These are phyloP conservation scores for Nothocercus julius DNA, from an alignment of 2,113 vertebrate genomes.

Conservation along the genomic window DNA sequence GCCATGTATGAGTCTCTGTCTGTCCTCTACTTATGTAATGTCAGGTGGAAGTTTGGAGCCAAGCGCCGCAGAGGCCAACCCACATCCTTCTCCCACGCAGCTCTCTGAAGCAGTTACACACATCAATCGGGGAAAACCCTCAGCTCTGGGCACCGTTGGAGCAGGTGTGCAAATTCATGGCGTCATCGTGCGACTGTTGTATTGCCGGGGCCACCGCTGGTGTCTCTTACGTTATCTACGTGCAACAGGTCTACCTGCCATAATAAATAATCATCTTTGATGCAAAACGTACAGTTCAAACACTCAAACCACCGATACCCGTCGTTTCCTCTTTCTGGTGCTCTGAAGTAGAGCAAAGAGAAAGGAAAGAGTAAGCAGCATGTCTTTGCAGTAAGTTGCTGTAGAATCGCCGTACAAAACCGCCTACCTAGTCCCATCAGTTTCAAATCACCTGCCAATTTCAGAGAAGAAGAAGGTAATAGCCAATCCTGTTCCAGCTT, in stretches of 20 bases:
- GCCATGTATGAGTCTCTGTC: not conserved
- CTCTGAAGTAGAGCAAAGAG: not conserved
- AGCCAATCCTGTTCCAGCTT: not conserved
- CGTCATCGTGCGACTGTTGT: not conserved
- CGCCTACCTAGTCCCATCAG: rapidly evolving
- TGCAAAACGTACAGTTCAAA: not conserved
- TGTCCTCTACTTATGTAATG: not conserved
- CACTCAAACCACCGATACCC: not conserved
- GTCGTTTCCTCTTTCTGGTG: not conserved
- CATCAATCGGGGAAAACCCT: conserved; percentile 75
- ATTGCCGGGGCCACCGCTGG: not conserved
- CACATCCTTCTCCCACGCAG: conserved; percentile 77
- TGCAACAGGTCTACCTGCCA: not conserved
- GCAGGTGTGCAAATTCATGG: conserved; percentile 66
- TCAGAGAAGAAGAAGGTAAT: not conserved
- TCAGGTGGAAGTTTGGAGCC: conserved; percentile 48
- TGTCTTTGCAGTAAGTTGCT: not conserved
- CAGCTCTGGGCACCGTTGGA: conserved; percentile 54
- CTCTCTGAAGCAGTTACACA: conserved; percentile 56
- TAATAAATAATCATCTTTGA: not conserved
- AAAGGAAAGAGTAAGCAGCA: not conserved
- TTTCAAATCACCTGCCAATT: not conserved
- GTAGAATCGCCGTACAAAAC: rapidly evolving
- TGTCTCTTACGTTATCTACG: not conserved
- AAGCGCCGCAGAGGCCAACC: conserved; percentile 38